Conservation (phyloP, 2,797 vertebrate species). For the Tauraco hartlaubi region DNA sequence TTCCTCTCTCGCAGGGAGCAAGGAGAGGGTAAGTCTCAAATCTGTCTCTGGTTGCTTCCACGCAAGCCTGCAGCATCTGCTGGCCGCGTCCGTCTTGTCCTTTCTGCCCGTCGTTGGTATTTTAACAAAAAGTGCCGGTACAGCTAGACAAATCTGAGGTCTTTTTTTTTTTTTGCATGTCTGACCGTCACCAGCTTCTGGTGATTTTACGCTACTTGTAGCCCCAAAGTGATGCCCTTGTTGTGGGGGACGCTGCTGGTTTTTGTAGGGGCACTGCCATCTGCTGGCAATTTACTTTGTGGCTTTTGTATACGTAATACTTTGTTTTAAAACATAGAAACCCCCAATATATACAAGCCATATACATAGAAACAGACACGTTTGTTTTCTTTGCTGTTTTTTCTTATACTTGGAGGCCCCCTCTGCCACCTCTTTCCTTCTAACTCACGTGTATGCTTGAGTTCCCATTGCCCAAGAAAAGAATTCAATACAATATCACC, state of each 20-base stretch:
- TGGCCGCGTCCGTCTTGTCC: background rate
- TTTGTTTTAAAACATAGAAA: background rate
- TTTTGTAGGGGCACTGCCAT: conserved; percentile 49
- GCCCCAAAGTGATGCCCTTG: background rate
- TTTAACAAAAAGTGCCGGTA: background rate
- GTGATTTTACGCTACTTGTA: background rate
- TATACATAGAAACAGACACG: background rate
- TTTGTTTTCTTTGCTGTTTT: background rate
- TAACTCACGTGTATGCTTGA: fast-evolving
- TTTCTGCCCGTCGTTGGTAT: background rate
- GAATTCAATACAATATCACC: fast-evolving
- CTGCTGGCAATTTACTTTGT: conserved; percentile 45
- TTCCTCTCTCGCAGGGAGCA: conserved; percentile 83
- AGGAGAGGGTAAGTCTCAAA: conserved; percentile 87
- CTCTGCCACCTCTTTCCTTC: background rate
- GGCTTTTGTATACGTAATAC: background rate
- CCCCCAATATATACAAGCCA: background rate
- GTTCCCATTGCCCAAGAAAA: background rate
- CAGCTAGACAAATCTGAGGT: background rate
- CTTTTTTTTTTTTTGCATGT: background rate
- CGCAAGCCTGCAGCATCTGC: background rate
- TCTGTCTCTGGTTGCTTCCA: background rate
- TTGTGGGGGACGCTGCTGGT: background rate
- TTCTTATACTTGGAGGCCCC: background rate
- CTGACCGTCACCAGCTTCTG: background rate